These are phyloP conservation scores for Scolanthus callimorphus DNA, from an alignment of 92 coral and sea anemone species.

Conservation along the genomic window DNA sequence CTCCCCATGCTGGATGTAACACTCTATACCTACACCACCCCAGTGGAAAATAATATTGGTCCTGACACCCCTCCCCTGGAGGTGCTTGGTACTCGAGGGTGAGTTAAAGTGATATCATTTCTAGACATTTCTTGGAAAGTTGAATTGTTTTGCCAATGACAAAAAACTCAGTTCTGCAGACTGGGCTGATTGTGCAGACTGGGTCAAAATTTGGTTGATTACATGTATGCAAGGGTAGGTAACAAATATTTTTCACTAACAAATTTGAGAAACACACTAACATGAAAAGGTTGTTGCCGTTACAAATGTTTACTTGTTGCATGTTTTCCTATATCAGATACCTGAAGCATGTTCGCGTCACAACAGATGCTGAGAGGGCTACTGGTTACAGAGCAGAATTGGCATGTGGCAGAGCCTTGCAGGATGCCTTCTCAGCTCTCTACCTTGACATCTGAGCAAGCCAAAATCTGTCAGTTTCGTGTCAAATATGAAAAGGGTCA, in stretches of 20 bases:
- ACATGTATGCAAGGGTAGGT: too few relatives aligned
- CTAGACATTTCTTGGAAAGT: neutral
- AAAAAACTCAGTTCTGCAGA: too few relatives aligned
- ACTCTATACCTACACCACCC: conserved; percentile 48
- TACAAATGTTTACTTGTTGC: too few relatives aligned
- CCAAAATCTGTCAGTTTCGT: neutral
- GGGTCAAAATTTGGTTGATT: too few relatives aligned
- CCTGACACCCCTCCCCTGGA: conserved; percentile 62
- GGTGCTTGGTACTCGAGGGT: conserved; percentile 74
- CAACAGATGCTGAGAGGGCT: conserved; percentile 80
- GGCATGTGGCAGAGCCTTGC: conserved; percentile 91
- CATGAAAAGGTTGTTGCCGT: too few relatives aligned
- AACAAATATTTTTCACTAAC: too few relatives aligned
- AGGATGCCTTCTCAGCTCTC: conserved; percentile 94
- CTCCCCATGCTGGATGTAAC: conserved; percentile 56
- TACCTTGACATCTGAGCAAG: conserved; percentile 16
- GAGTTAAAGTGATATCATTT: too few relatives aligned
- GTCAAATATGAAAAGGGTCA: neutral
- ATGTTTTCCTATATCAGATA: conserved; percentile 34
- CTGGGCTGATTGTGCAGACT: too few relatives aligned
- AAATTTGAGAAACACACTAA: too few relatives aligned
- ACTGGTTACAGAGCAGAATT: conserved; percentile 84
- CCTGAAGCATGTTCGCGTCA: conserved; percentile 76
- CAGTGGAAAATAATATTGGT: conserved; percentile 45
- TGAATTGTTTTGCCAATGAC: too few relatives aligned